phyloP scores from a whole-genome alignment of 1,140 invertebrate genomes.

The Thaumetopoea pityocampa region DNA sequence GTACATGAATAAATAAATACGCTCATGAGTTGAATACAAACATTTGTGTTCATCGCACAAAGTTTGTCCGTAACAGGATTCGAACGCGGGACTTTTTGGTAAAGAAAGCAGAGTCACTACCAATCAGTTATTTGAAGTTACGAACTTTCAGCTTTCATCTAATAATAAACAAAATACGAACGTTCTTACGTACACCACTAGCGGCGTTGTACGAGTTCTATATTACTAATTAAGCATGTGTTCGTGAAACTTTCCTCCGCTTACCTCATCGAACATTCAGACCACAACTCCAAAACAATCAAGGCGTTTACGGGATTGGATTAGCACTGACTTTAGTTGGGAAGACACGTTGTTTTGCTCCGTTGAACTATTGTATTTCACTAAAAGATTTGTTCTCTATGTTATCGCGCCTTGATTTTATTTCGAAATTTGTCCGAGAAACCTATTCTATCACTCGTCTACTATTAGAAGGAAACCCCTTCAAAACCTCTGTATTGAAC shows the following conservation, averaged over 20 bases:
- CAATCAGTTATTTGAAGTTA: conserved; percentile 1
- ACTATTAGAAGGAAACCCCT: conserved; percentile 32
- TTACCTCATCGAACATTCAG: conserved; percentile 38
- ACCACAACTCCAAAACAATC: conserved; percentile 59
- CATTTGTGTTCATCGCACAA: no score
- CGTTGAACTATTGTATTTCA: conserved; percentile 1
- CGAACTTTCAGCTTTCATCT: not conserved
- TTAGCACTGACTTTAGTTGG: conserved; percentile 39
- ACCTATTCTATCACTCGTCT: conserved; percentile 34
- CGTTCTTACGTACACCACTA: conserved; percentile 1
- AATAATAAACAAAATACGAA: not conserved
- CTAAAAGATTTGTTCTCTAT: not conserved
- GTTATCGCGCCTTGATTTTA: conserved; percentile 6
- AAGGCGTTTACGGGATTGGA: conserved; percentile 56
- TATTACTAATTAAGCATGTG: conserved; percentile 23
- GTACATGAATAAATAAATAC: no score
- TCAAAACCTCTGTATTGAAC: conserved; percentile 33
- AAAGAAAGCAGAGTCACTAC: no score
- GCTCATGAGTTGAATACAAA: no score
- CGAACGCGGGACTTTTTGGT: no score
- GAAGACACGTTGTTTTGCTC: conserved; percentile 32
- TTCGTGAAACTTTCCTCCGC: conserved; percentile 15
- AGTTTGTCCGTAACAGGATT: no score
- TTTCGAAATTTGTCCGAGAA: conserved; percentile 5
- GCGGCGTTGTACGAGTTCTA: conserved; percentile 6